A percentile compares a stretch with the other conserved stretches of the same genome.
These are phyloP conservation scores for Macquaria australasica DNA, from an alignment of 2,113 vertebrate species.

Conservation along the genomic window DNA sequence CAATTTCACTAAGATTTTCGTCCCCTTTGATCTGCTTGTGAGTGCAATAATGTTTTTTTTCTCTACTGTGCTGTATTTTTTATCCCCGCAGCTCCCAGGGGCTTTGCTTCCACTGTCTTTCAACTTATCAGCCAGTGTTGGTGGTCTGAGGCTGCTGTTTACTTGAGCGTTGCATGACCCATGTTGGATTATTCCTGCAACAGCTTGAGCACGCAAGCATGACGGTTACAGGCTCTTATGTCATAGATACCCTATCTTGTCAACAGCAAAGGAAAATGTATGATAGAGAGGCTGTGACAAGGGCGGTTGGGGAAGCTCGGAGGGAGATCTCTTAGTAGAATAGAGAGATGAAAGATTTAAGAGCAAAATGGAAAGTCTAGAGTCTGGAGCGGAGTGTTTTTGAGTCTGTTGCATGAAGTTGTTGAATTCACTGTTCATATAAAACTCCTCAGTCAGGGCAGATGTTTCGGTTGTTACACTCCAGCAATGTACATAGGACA, in stretches of 20 bases:
- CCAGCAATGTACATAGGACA: constrained; percentile 1
- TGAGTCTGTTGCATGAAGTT: constrained; percentile 36
- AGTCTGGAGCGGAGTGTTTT: constrained; percentile 31
- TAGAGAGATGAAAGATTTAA: constrained; percentile 64
- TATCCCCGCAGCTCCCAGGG: constrained; percentile 22
- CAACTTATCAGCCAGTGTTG: constrained; percentile 57
- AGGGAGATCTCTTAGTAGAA: constrained; percentile 26
- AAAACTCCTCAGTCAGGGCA: constrained; percentile 50
- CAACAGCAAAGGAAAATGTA: constrained; percentile 58
- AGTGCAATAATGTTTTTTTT: constrained; percentile 25
- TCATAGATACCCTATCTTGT: constrained; percentile 68
- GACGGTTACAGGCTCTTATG: constrained; percentile 53
- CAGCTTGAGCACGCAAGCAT: constrained; percentile 60
- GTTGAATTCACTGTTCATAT: constrained; percentile 62
- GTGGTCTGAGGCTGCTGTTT: constrained; percentile 64
- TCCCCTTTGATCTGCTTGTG: constrained; percentile 48
- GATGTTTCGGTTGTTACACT: constrained; percentile 35
- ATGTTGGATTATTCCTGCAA: constrained; percentile 62
- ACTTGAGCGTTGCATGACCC: constrained; percentile 52
- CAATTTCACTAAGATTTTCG: constrained; percentile 44
- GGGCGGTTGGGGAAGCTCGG: background rate
- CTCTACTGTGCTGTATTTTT: constrained; percentile 39
- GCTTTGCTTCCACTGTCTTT: constrained; percentile 55
- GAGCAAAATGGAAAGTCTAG: constrained; percentile 52
- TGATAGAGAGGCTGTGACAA: constrained; percentile 59